phyloP scores from a whole-genome alignment of 2,888 invertebrate species.

The Agonopterix subpropinquella region DNA sequence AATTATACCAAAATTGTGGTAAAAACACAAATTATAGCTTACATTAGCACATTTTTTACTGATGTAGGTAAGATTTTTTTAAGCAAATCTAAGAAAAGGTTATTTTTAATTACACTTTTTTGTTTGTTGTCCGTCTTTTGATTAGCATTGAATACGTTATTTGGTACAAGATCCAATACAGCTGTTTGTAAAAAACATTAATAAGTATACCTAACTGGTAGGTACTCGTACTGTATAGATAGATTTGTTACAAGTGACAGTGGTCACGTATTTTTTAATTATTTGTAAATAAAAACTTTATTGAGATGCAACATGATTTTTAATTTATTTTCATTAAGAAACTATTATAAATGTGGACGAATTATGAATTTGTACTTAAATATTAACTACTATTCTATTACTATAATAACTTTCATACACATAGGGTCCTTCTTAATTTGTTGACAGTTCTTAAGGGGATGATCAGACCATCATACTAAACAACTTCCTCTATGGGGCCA shows the following conservation, averaged over 20 bases:
- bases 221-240: slow-evolving; percentile 10
- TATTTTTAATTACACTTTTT: background rate
- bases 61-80: no score
- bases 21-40: no score
- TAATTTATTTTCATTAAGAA: background rate
- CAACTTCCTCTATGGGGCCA: no score
- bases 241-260: slow-evolving; percentile 48
- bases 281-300: slow-evolving; percentile 57
- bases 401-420: no score
- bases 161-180: background rate
- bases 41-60: no score
- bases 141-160: background rate
- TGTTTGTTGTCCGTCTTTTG: background rate
- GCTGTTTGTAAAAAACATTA: background rate
- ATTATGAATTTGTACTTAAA: no score
- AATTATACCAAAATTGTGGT: no score
- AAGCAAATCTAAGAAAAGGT: background rate
- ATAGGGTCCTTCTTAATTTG: no score
- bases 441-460: no score
- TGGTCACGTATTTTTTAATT: slow-evolving; percentile 52
- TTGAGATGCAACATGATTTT: slow-evolving; percentile 30
- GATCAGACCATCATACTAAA: no score
- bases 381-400: no score
- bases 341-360: no score
- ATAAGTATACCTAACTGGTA: background rate